Conservation (phyloP, 2,888 invertebrate genomes). For the Temnothorax ravouxi region DNA sequence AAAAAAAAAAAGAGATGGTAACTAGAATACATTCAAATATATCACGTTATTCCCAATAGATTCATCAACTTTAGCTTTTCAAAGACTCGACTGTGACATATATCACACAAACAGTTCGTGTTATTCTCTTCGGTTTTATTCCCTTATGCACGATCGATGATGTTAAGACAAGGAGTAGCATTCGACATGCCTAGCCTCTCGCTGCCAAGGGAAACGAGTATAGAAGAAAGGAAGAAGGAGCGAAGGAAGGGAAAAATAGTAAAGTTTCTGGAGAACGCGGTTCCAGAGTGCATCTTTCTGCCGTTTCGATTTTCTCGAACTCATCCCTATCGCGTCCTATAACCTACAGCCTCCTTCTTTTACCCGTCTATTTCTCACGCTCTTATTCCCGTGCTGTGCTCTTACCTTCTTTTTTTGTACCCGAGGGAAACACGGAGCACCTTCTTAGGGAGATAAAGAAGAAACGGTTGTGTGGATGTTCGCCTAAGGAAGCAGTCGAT, state of each 20-base stretch:
- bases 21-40: neutral
- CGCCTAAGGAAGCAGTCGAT: slow-evolving; percentile 33
- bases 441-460: slow-evolving; percentile 30
- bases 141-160: neutral
- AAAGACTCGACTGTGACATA: neutral
- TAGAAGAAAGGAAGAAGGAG: neutral
- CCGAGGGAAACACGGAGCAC: slow-evolving; percentile 55
- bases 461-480: slow-evolving; percentile 40
- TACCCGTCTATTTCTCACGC: slow-evolving; percentile 31
- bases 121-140: slow-evolving; percentile 14
- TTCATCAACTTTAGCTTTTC: neutral
- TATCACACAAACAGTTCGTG: neutral
- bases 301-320: slow-evolving; percentile 67
- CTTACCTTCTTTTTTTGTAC: slow-evolving; percentile 40
- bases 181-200: no score
- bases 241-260: slow-evolving; percentile 19
- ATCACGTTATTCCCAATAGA: neutral
- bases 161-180: no score
- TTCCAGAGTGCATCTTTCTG: slow-evolving; percentile 57
- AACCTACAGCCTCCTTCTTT: slow-evolving; percentile 33
- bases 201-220: no score
- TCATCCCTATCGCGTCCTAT: slow-evolving; percentile 47
- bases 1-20: neutral
- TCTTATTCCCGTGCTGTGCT: slow-evolving; percentile 10
- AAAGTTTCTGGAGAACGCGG: neutral